Base-by-base conservation (phyloP, 2,113 vertebrate genomes). In the Megalops atlanticus region DNA sequence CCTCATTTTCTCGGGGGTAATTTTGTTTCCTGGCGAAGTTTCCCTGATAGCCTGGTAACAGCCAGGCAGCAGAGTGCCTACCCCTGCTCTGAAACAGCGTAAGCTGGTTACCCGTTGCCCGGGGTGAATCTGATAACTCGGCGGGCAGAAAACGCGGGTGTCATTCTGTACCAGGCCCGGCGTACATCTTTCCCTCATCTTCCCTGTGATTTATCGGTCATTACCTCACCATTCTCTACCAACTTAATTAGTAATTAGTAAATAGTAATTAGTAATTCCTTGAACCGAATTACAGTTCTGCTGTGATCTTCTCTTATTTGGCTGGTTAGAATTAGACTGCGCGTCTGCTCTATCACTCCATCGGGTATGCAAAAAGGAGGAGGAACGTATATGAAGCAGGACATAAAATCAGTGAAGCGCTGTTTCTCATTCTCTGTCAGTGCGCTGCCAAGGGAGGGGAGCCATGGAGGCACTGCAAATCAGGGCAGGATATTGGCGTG, bases 111-210 rank as follows among this genome's bases (percentile, higher is more conserved):
- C 90, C 86, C 24, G 75, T 87, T 3, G 89, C 90, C 88, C 82
- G 74, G n/a, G 1, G 89, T 89, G 85, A 87, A 90, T 92, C 89
- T 91, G 90, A 93, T 92, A 90, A 89, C 89, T 86, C 91, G 92
- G 93, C 89, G 89, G 91, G 76, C 87, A 86, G 86, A 84, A 90
- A 87, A 89, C 86, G 88, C 84, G 87, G 84, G 87, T 81, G 82
- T 85, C 80, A 58, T 83, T 86, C 92, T 90, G 90, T 89, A 90
- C 85, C 86, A 83, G 83, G 87, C 90, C 88, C 90, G 89, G 74
- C 15, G 86, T 88, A 93, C 84, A 72, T 91, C 88, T 77, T 93
- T 91, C 90, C 86, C 27, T 45, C 58, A 79, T 77, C 88, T 89
- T 87, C 86, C 72, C 82, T 86, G 86, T 84, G 89, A 85, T 84